Percentiles rank a stretch among this genome's conserved stretches.
Conservation (phyloP, 2,797 vertebrate species). For the Anisognathus igniventris region DNA sequence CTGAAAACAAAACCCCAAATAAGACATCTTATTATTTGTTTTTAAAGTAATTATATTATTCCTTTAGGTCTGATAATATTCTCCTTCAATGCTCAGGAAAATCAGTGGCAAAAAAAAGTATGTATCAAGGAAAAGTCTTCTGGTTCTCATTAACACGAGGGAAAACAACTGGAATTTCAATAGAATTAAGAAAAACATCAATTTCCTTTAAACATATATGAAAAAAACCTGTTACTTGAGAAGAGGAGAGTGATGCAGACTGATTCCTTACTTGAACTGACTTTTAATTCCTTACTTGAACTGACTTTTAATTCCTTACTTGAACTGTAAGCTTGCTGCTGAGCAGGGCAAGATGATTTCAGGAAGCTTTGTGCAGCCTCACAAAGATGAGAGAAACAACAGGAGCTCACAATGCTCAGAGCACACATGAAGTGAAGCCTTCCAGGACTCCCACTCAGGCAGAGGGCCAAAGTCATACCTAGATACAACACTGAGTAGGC, state of each 20-base stretch:
- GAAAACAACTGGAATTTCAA: neutral
- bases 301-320: neutral
- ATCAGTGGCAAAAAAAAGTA: neutral
- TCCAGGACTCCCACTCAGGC: neutral
- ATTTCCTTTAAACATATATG: neutral
- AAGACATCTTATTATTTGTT: neutral
- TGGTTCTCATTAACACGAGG: neutral
- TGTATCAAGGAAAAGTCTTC: neutral
- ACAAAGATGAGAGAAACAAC: neutral
- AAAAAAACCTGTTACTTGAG: neutral
- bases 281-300: neutral
- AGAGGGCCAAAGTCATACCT: neutral
- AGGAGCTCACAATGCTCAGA: neutral
- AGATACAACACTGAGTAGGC: neutral
- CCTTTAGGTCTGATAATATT: neutral
- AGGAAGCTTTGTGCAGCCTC: neutral
- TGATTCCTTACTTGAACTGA: neutral
- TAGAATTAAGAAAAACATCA: neutral
- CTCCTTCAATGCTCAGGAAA: neutral
- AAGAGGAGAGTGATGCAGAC: neutral
- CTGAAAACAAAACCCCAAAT: neutral
- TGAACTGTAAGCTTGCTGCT: neutral
- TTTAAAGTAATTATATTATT: neutral
- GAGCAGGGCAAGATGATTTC: neutral
- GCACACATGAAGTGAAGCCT: neutral